A percentile compares a stretch with the other conserved stretches of the same genome.
Evolutionary conservation across 2,113 vertebrate species (phyloP).

Genomic region (Corythornis cristatus): DNA sequence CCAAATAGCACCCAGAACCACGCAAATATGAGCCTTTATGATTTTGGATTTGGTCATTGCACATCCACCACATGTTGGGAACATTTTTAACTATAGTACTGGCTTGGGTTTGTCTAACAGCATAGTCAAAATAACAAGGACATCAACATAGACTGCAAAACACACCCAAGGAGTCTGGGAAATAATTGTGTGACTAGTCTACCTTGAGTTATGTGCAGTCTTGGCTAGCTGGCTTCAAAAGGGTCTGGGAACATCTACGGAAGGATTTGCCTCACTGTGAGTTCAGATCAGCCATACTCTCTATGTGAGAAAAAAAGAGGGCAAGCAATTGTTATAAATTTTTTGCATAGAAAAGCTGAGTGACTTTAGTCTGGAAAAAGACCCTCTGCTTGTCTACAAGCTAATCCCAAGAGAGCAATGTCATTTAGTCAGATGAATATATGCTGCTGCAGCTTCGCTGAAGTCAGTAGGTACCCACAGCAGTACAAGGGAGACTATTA

Average conservation of each 20-base stretch:
- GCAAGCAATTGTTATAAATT: not conserved
- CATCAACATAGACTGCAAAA: slow-evolving; percentile 26
- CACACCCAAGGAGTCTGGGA: not conserved
- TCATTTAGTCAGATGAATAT: not conserved
- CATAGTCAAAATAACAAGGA: slow-evolving; percentile 1
- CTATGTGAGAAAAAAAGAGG: not conserved
- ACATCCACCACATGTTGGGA: not conserved
- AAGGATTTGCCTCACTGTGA: not conserved
- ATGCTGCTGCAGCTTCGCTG: not conserved
- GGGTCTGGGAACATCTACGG: not conserved
- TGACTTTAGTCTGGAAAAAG: not conserved
- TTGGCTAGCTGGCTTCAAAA: slow-evolving; percentile 18
- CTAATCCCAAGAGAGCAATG: not conserved
- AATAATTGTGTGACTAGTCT: not conserved
- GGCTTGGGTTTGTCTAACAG: slow-evolving; percentile 9
- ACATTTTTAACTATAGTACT: not conserved
- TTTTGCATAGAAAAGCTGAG: not conserved
- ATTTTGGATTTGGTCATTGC: slow-evolving; percentile 57
- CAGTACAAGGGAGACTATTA: not conserved
- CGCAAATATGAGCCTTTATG: slow-evolving; percentile 10
- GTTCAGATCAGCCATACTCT: not conserved
- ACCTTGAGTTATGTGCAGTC: not conserved
- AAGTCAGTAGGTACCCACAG: not conserved
- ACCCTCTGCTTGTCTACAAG: not conserved
- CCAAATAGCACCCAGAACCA: slow-evolving; percentile 50